Evolutionary conservation across 2,888 invertebrate genomes (phyloP).

Genomic region (Noctua fimbriata): DNA sequence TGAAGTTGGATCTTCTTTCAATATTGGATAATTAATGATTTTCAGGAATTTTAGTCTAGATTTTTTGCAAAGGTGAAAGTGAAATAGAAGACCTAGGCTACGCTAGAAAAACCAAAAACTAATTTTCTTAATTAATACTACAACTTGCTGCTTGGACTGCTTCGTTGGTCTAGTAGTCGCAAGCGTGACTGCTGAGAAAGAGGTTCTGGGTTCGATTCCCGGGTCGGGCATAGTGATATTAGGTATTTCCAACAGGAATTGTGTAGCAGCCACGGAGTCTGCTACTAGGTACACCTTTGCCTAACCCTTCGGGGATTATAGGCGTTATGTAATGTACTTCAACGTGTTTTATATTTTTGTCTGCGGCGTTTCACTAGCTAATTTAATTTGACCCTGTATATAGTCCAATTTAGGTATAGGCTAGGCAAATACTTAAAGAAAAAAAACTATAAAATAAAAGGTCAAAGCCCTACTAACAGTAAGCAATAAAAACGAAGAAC

Average conservation of each 20-base stretch:
- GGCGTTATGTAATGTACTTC: background rate
- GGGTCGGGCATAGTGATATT: no score
- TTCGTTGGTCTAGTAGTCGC: no score
- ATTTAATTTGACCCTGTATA: background rate
- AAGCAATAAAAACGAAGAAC: slow-evolving; percentile 4
- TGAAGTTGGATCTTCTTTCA: slow-evolving; percentile 29
- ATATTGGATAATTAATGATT: slow-evolving; percentile 36
- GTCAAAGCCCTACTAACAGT: background rate
- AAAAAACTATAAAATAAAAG: slow-evolving; percentile 2
- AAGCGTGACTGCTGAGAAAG: no score
- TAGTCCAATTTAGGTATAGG: background rate
- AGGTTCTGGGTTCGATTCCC: no score
- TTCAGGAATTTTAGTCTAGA: background rate
- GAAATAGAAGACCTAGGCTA: background rate
- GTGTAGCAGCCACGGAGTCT: no score
- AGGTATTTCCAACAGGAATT: no score
- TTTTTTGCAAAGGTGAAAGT: background rate
- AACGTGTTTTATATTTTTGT: background rate
- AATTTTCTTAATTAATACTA: background rate
- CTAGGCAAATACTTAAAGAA: background rate
- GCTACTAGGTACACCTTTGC: no score
- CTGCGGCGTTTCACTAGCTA: background rate
- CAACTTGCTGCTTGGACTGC: no score
- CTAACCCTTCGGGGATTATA: no score
- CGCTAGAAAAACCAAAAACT: background rate